These are phyloP conservation scores for Xiphophorus couchianus DNA, from an alignment of 2,113 vertebrate species.

Conservation along the genomic window DNA sequence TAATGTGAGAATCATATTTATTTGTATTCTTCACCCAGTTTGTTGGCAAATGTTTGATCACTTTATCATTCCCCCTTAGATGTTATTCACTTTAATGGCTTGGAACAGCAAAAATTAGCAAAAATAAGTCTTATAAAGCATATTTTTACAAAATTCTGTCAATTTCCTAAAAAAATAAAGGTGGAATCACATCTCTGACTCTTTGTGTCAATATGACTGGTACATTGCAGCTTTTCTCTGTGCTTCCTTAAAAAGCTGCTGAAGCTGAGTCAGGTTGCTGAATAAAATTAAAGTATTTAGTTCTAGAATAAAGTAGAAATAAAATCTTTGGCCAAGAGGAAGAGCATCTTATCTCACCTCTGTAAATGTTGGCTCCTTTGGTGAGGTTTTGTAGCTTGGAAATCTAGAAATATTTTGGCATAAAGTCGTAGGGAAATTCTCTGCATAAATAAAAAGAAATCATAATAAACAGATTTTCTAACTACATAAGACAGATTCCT, in stretches of 20 bases:
- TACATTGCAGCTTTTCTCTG: not conserved
- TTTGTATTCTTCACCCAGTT: not conserved
- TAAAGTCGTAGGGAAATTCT: not conserved
- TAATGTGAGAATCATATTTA: conserved; percentile 1
- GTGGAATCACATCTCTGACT: not conserved
- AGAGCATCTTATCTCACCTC: not conserved
- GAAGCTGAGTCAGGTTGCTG: not conserved
- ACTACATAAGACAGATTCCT: too few relatives aligned
- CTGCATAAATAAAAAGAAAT: not conserved
- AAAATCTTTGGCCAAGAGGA: not conserved
- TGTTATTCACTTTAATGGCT: not conserved
- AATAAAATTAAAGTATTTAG: not conserved
- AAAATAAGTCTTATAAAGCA: too few relatives aligned
- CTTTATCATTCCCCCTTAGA: not conserved
- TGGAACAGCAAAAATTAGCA: too few relatives aligned
- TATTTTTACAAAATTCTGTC: not conserved
- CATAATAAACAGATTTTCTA: too few relatives aligned
- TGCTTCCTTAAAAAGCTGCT: not conserved
- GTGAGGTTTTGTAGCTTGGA: not conserved
- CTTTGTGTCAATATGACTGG: not conserved
- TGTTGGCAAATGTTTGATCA: not conserved
- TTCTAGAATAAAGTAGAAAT: not conserved
- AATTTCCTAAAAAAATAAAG: not conserved
- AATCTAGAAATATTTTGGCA: too few relatives aligned
- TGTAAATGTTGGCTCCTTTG: too few relatives aligned